Evolutionary conservation across 2,888 invertebrate species (phyloP), one percentile per base, ranked within the genome.

Genomic region (Sarcophaga subvicina): DNA sequence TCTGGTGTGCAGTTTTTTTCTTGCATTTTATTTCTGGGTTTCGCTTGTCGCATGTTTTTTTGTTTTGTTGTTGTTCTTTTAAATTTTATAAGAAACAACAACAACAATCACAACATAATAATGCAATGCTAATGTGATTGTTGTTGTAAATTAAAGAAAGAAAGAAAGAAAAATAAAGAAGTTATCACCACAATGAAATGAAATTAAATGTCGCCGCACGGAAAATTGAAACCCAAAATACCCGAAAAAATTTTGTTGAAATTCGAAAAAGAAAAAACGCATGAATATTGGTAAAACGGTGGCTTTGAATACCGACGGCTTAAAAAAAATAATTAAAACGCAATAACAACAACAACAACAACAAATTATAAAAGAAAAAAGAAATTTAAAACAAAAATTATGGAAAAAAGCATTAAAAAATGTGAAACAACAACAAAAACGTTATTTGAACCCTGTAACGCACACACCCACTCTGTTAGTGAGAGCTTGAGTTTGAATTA

Each of bases 21-120:
- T 76, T 81, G 75, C 63, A 67, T 83, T 77, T 81, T 66, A 77
- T 83, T 71, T 83, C 63, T 83, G 82, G 64, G 82, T 83, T 45
- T 17, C n/a, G n/a, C 27, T 72, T 78, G 10, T 45, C 64, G 66
- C 70, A n/a, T 80, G 25, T 49, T 37, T 70, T 76, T 20, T 78
- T 59, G 20, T 49, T 69, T n/a, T 37, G 80, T 80, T 72, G 49
- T 79, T 87, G 67, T 45, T 60, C 54, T 54, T 54, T 54, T 14
- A 17, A 54, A 14, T 54, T 54, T 49, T 10, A 37, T 37, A 37
- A 37, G 14, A 59, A 64, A 27, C 22, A 45, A 64, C 22, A 54
- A 76, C 54, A 54, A 25, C 37, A 62, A 70, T 62, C 66, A 76
- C 64, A 71, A 66, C 66, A 66, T 70, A 64, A n/a, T 37, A 37